Conservation (phyloP, 2,888 invertebrate species). For the Rhagophthalmus giganteus region DNA sequence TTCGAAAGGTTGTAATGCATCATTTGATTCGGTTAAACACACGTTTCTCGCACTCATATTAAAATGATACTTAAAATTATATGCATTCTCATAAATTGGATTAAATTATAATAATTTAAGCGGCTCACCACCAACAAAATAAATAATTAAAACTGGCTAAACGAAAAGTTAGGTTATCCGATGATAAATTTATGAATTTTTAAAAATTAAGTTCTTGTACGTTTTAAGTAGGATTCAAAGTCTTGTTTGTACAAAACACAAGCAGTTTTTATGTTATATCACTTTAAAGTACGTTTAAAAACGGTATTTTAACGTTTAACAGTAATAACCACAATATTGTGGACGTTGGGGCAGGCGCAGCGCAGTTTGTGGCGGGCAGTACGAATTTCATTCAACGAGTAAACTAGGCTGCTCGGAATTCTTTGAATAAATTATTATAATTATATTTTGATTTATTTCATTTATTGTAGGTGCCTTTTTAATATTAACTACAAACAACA, state of each 20-base stretch:
- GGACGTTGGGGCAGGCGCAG: neutral
- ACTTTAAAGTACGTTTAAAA: neutral
- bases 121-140: neutral
- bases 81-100: neutral
- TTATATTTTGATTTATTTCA: neutral
- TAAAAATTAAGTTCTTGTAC: too few species aligned
- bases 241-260: too few species aligned
- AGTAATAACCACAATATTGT: neutral
- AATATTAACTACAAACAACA: neutral
- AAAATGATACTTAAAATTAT: neutral
- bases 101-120: neutral
- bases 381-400: neutral
- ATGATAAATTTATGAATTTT: neutral
- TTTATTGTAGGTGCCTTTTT: neutral
- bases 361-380: neutral
- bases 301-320: neutral
- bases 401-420: neutral
- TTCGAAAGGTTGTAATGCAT: neutral
- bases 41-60: conserved; percentile 4
- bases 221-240: too few species aligned
- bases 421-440: neutral
- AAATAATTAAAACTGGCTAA: neutral
- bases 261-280: too few species aligned
- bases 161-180: neutral
- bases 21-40: conserved; percentile 2